Conservation (phyloP, 1,140 invertebrate species). For the Brachionus manjavacas region DNA sequence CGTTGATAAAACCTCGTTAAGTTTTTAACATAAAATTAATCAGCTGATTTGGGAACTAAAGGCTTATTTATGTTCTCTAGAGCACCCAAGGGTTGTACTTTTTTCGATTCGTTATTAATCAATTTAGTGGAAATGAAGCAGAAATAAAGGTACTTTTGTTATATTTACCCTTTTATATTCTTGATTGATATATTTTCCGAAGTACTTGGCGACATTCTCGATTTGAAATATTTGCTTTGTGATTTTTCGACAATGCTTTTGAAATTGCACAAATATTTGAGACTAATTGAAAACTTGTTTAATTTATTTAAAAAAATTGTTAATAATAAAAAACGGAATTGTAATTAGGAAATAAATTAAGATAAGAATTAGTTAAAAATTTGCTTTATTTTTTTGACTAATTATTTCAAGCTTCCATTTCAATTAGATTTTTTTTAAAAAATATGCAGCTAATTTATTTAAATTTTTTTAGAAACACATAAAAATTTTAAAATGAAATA, state of each 20-base stretch:
- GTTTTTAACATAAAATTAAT: background rate
- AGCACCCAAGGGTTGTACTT: too few species aligned
- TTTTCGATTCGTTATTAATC: background rate
- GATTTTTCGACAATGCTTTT: background rate
- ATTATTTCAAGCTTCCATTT: background rate
- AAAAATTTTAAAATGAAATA: too few species aligned
- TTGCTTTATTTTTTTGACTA: background rate
- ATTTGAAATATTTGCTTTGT: too few species aligned
- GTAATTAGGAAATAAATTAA: background rate
- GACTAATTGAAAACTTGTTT: background rate
- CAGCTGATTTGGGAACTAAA: background rate
- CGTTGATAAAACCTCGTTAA: background rate
- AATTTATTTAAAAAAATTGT: background rate
- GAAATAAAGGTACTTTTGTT: too few species aligned
- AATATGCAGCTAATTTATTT: too few species aligned
- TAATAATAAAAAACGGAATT: background rate
- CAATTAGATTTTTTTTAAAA: background rate
- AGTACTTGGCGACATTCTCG: too few species aligned
- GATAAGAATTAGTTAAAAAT: background rate
- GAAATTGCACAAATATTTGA: background rate
- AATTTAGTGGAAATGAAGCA: background rate
- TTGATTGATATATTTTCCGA: too few species aligned
- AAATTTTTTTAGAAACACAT: too few species aligned
- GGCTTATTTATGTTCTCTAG: too few species aligned
- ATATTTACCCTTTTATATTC: too few species aligned